Evolutionary conservation across 1,140 invertebrate genomes (phyloP).

Genomic region (Nixonia krombeini): DNA sequence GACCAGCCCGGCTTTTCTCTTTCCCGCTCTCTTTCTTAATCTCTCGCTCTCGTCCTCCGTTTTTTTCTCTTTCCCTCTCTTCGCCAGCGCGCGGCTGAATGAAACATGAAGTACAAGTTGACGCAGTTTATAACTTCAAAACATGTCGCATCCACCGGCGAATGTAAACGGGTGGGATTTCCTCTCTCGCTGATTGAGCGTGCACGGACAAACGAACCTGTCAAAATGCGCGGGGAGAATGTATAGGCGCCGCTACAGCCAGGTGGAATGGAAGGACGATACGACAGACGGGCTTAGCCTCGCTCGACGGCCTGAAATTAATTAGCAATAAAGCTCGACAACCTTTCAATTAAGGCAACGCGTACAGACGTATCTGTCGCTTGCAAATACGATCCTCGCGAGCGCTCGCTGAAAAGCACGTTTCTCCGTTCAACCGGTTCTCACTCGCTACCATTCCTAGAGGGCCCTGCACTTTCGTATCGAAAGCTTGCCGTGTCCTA

Average conservation of each 20-base stretch:
- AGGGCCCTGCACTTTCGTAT: too few relatives aligned
- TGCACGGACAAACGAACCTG: too few relatives aligned
- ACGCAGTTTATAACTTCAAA: background rate
- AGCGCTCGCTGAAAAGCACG: background rate
- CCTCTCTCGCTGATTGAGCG: too few relatives aligned
- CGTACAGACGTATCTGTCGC: background rate
- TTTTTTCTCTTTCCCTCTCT: too few relatives aligned
- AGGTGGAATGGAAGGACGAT: too few relatives aligned
- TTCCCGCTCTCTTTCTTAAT: too few relatives aligned
- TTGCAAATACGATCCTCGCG: background rate
- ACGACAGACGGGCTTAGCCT: background rate
- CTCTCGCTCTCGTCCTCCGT: too few relatives aligned
- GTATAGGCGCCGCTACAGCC: too few relatives aligned
- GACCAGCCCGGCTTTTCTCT: background rate
- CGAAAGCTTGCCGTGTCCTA: too few relatives aligned
- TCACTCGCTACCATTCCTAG: too few relatives aligned
- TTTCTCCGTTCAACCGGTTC: background rate
- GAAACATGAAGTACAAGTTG: background rate
- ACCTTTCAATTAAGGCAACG: background rate
- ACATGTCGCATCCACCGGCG: background rate
- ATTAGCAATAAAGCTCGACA: constrained; percentile 1
- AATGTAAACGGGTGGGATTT: constrained; percentile 4
- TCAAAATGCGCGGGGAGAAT: too few relatives aligned
- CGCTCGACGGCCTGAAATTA: constrained; percentile 1
- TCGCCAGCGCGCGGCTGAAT: background rate